Evolutionary conservation across 2,888 invertebrate genomes (phyloP), one percentile per base, ranked within the genome.

Genomic region (Chromoteleia sp.): DNA sequence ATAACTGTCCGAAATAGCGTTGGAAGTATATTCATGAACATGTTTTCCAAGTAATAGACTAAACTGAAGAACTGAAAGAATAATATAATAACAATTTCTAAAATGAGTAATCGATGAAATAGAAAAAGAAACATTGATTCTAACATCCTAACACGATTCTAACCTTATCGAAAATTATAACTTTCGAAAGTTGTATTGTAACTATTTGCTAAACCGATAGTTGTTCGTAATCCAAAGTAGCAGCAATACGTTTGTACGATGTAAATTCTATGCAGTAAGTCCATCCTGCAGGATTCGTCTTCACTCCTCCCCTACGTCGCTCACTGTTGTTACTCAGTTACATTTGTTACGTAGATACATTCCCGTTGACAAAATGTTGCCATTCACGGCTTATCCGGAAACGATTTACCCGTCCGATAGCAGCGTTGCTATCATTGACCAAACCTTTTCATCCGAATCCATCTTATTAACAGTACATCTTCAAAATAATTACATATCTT

Each of bases 351-450:
- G 59, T 56, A 45, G 36, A 70, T 52, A 70, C 59, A 73, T 68
- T 52, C 58, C 56, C 71, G 78, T 84, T 85, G 86, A 87, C 85
- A 86, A 86, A 86, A 86, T 85, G 84, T 85, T 86, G 86, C 85
- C 85, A 86, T 86, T 85, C 84, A 82, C 82, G 83, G 85, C 85
- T 87, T 87, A 87, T 87, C 87, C 85, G 71, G 78, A 83, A 78
- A 71, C 65, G 73, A 65, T 43, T 21, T 63, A 54, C 71, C 29
- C 75, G 67, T 63, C 59, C 67, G 36, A 52, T 50, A 54, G 30
- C 61, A 61, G 30, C 19, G 36, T 29, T 14, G 59, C 75, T 36
- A 74, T 54, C 63, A 33, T 15, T 67, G 59, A 67, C 58, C 54
- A 59, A 76, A 67, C 15, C 79, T 43, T 58, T 65, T 52, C 48